Evolutionary conservation across 2,113 vertebrate genomes (phyloP), one percentile per base, ranked within the genome.

Genomic region (Poeciliopsis prolifica): DNA sequence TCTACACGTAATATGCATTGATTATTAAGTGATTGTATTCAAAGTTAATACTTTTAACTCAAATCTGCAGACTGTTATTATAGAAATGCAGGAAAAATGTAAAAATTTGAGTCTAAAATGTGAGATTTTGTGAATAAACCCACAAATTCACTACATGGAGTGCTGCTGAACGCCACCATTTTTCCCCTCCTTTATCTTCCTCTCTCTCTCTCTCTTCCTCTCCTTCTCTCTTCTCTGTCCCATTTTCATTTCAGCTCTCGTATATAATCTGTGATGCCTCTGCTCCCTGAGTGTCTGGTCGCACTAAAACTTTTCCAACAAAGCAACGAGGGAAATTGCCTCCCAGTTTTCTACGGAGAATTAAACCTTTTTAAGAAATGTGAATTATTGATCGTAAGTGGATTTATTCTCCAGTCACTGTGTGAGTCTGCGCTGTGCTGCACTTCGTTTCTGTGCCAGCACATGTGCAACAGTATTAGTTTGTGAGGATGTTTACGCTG

Each of bases 381-480:
- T 94, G 78, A 95, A 93, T 94, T 91, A 94, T 92, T 94, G 89
- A 94, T 93, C 89, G 86, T 89, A 86, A 92, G 86, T 89, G 87
- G 84, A 87, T 88, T 93, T 88, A 82, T 80, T 88, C 80, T 74
- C 67, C 77, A 83, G 74, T 75, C 33, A 61, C 80, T 81, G 81
- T 82, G 67, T 31, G 77, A 77, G 68, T 35, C 30, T 74, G 74
- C 61, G 58, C 79, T 72, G 28, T 77, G 74, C 42, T 65, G n/a
- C 48, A 26, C 51, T 69, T 42, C 37, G 14, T 75, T 42, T 72
- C 51, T 80, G 72, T 51, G 31, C 68, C 54, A 14, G 22, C 67
- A 64, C 61, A 28, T 67, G 58, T 24, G 42, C 33, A 33, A 68
- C 5, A 72, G 66, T 28, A 33, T 70, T 64, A 48, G 54, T 67